These are phyloP conservation scores for Atherix ibis DNA, from an alignment of 2,888 invertebrate species.

Conservation along the genomic window DNA sequence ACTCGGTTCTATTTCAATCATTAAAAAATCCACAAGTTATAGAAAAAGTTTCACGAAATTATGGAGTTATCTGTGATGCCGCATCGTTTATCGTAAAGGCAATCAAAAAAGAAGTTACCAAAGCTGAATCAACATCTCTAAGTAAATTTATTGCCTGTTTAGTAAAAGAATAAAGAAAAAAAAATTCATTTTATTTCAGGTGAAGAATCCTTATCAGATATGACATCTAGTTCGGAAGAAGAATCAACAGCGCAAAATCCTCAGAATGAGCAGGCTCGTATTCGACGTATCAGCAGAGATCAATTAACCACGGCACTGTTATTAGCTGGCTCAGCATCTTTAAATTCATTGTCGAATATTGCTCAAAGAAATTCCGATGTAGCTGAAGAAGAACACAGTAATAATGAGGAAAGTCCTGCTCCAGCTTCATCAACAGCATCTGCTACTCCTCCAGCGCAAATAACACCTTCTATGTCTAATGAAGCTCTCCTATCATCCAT, in stretches of 20 bases:
- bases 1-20: conserved; percentile 51
- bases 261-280: conserved; percentile 23
- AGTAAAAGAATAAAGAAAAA: not conserved
- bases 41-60: conserved; percentile 44
- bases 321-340: conserved; percentile 22
- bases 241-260: conserved; percentile 23
- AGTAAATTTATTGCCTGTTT: conserved; percentile 4
- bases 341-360: conserved; percentile 29
- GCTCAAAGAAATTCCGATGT: conserved; percentile 24
- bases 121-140: conserved; percentile 15
- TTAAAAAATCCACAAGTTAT: conserved; percentile 48
- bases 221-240: conserved; percentile 28
- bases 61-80: conserved; percentile 52
- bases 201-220: conserved; percentile 27
- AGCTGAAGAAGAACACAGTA: conserved; percentile 12
- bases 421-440: conserved; percentile 5
- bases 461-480: conserved; percentile 61
- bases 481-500: conserved; percentile 38
- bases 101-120: conserved; percentile 27
- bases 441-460: conserved; percentile 20
- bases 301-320: conserved; percentile 28
- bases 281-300: conserved; percentile 29
- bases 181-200: conserved; percentile 15
- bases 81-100: conserved; percentile 34
- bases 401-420: conserved; percentile 2